Evolutionary conservation across 1,140 invertebrate genomes (phyloP).

Genomic region (Linepithema humile): DNA sequence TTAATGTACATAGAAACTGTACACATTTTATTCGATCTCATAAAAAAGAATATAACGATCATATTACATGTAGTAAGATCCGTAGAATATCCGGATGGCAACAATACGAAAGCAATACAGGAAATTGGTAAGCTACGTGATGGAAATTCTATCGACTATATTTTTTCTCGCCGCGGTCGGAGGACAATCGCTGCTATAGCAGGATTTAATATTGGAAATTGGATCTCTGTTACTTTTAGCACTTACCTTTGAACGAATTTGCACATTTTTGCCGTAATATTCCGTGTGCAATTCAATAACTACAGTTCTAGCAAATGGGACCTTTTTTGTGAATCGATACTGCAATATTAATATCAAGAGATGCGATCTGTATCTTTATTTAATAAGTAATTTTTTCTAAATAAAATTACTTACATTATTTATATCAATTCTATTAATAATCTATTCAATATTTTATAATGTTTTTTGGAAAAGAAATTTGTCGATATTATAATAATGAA

Average conservation of each 20-base stretch:
- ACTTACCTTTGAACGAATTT: constrained; percentile 49
- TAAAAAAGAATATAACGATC: neutral
- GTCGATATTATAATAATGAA: neutral
- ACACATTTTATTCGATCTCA: neutral
- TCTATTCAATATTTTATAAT: too few species aligned
- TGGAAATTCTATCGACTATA: constrained; percentile 45
- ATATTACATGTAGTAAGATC: constrained; percentile 10
- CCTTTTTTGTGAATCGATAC: neutral
- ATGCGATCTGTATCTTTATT: neutral
- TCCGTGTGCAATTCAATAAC: constrained; percentile 1
- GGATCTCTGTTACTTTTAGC: constrained; percentile 42
- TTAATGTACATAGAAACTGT: too few species aligned
- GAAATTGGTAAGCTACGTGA: constrained; percentile 44
- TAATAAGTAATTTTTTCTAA: neutral
- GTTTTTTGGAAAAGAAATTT: neutral
- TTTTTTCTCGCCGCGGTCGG: constrained; percentile 21
- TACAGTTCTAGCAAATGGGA: constrained; percentile 7
- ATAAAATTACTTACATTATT: too few species aligned
- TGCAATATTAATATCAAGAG: neutral
- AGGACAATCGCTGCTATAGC: constrained; percentile 30
- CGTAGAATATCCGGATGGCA: constrained; percentile 27
- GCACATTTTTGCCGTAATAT: constrained; percentile 20
- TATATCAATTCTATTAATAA: too few species aligned
- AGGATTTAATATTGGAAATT: constrained; percentile 51
- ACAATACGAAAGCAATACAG: constrained; percentile 33